These are phyloP conservation scores for Capromys pilorides DNA, from an alignment of 2,797 vertebrate species.

Conservation along the genomic window DNA sequence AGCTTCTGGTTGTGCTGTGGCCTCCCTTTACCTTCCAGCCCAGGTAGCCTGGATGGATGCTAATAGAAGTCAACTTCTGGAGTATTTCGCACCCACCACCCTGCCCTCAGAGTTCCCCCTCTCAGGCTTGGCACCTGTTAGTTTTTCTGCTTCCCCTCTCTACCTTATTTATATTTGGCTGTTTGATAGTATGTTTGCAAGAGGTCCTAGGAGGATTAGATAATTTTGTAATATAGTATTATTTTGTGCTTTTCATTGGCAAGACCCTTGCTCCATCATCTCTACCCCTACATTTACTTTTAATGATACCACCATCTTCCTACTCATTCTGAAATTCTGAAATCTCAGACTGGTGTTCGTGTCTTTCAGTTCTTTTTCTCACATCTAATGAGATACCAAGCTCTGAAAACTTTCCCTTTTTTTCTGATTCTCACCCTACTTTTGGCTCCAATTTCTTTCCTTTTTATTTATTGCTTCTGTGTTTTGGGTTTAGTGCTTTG, in stretches of 20 bases:
- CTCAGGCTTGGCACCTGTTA: not conserved
- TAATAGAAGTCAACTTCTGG: not conserved
- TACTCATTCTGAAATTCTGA: not conserved
- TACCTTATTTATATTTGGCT: not conserved
- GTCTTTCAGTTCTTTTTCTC: not conserved
- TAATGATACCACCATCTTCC: not conserved
- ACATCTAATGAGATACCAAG: not conserved
- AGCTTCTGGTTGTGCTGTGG: not conserved
- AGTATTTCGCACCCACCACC: not conserved
- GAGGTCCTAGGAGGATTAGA: not conserved
- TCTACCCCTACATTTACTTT: not conserved
- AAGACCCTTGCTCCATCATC: not conserved
- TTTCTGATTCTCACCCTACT: not conserved
- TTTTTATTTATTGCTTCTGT: not conserved
- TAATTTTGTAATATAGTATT: slow-evolving; percentile 20
- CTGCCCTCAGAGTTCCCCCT: not conserved
- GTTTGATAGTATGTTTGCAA: not conserved
- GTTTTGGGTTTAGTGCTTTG: not conserved
- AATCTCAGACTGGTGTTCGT: not conserved
- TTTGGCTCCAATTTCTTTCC: not conserved
- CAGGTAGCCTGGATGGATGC: not conserved
- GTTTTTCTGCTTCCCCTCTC: not conserved
- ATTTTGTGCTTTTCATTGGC: not conserved
- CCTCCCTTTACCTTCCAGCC: not conserved
- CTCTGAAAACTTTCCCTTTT: not conserved